Evolutionary conservation across 2,797 vertebrate species (phyloP), one percentile per base, ranked within the genome.

Genomic region (Falco biarmicus): DNA sequence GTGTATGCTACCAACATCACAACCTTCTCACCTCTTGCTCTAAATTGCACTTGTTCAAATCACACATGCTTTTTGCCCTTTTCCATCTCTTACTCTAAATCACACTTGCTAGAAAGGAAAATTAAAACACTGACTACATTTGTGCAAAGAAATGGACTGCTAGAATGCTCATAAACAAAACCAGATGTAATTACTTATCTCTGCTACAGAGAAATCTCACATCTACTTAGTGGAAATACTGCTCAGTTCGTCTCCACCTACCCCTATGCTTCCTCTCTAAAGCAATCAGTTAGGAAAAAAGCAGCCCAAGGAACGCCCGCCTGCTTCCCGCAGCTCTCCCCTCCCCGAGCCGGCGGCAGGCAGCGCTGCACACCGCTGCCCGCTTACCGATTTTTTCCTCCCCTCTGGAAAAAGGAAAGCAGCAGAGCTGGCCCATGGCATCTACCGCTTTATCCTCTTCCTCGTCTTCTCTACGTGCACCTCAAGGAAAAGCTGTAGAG

Each of bases 351-450:
- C 88, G 86, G 87, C 80, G 25, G 80, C 85, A 71, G 79, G n/a
- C 43, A 76, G 75, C 63, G 78, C 82, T 41, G 71, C 83, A 66
- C 78, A 24, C 80, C 26, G 34, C 88, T 80, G 76, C 37, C 69
- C 98, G 99, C 99, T 99, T 98, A 99, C 99, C 98, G 99, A 99
- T 99, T 98, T 99, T 99, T 84, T 99, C 99, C 96, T 99, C 99
- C 10, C 98, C 98, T 96, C 99, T 98, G 87, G 99, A 98, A 98
- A 99, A 99, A 34, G 99, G 99, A 94, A 99, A 99, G 98, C 99
- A 99, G 99, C 99, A 99, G 91, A 99, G 98, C 98, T 99, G 99
- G 97, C 99, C 99, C 99, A 99, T 99, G 98, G 97, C 97, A 97
- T 96, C 95, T 65, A 34, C 89, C 25, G 82, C 87, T 37, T 29